Conservation (phyloP, 1,140 invertebrate genomes). For the Pararge aegeria region DNA sequence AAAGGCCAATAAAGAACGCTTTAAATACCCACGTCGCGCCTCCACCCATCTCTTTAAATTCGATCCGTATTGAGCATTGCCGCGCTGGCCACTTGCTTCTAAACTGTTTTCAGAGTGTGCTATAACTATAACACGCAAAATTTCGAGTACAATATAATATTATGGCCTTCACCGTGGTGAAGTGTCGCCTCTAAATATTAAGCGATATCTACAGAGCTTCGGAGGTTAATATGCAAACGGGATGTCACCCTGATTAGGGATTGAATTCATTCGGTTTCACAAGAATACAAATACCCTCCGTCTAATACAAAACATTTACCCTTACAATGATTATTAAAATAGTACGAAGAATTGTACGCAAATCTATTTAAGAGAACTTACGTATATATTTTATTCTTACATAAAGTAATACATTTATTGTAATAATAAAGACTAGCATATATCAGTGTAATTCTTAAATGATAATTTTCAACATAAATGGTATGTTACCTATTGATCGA, state of each 20-base stretch:
- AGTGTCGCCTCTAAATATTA: slow-evolving; percentile 31
- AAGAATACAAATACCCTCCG: slow-evolving; percentile 31
- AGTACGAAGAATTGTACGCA: slow-evolving; percentile 55
- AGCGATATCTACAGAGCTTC: slow-evolving; percentile 42
- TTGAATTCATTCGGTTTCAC: slow-evolving; percentile 19
- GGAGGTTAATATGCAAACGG: slow-evolving; percentile 21
- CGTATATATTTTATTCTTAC: slow-evolving; percentile 61
- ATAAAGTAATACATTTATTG: slow-evolving; percentile 60
- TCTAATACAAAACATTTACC: slow-evolving; percentile 55
- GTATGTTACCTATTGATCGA: slow-evolving; percentile 43
- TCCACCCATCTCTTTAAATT: slow-evolving; percentile 40
- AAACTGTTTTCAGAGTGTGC: slow-evolving; percentile 53
- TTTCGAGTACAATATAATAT: slow-evolving; percentile 30
- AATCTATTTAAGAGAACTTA: slow-evolving; percentile 63
- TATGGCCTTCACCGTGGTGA: slow-evolving; percentile 23
- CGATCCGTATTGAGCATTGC: slow-evolving; percentile 44
- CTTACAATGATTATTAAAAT: slow-evolving; percentile 56
- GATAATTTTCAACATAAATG: slow-evolving; percentile 54
- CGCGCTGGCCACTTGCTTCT: slow-evolving; percentile 23
- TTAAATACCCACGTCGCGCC: slow-evolving; percentile 37
- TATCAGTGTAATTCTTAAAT: slow-evolving; percentile 60
- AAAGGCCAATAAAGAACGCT: slow-evolving; percentile 19
- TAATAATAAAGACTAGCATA: slow-evolving; percentile 74
- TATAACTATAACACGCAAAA: slow-evolving; percentile 41
- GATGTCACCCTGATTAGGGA: slow-evolving; percentile 3